These are phyloP conservation scores for Cactoblastis cactorum DNA, from an alignment of 2,888 invertebrate species.

Conservation along the genomic window DNA sequence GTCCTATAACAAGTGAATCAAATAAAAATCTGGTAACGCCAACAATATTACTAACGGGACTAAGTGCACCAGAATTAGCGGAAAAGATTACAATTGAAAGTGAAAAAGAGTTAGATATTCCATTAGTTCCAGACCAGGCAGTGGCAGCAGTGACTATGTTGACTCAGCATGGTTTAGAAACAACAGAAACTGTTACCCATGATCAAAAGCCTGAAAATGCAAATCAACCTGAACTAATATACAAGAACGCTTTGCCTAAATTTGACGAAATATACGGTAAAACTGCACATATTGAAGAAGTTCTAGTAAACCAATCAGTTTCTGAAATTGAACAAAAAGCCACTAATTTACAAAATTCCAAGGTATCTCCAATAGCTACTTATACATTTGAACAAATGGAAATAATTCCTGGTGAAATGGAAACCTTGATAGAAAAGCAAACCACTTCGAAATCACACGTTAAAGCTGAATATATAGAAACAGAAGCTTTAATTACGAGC, in stretches of 20 bases:
- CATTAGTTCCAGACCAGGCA: constrained; percentile 58
- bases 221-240: constrained; percentile 51
- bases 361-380: constrained; percentile 49
- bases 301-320: constrained; percentile 49
- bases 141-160: constrained; percentile 58
- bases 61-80: constrained; percentile 78
- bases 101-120: constrained; percentile 67
- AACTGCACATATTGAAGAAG: constrained; percentile 55
- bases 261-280: constrained; percentile 66
- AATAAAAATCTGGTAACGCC: constrained; percentile 55
- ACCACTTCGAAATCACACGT: constrained; percentile 48
- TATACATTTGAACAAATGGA: constrained; percentile 70
- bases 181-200: constrained; percentile 76
- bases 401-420: constrained; percentile 71
- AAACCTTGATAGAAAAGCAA: constrained; percentile 51
- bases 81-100: constrained; percentile 80
- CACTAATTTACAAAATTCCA: constrained; percentile 35
- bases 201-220: constrained; percentile 72
- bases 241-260: constrained; percentile 47
- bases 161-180: constrained; percentile 70
- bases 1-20: constrained; percentile 36
- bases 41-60: constrained; percentile 59
- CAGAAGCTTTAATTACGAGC: constrained; percentile 77
- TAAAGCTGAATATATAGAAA: constrained; percentile 68
- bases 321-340: constrained; percentile 44